A percentile compares a stretch with the other conserved stretches of the same genome.
phyloP scores from a whole-genome alignment of 1,140 invertebrate genomes.

The Drosophila pectinifera region DNA sequence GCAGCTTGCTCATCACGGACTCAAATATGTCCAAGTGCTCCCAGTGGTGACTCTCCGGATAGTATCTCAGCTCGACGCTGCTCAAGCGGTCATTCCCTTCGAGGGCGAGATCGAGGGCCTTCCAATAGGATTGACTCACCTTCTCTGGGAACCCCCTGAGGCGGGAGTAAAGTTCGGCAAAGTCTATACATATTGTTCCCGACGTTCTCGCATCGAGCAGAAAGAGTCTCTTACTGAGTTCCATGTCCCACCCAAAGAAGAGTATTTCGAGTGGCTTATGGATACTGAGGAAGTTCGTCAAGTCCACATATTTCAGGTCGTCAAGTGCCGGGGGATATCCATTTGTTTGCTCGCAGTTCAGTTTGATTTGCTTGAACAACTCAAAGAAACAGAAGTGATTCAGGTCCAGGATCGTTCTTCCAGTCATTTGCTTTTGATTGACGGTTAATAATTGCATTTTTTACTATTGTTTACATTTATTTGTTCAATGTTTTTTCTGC shows the following conservation, averaged over 20 bases:
- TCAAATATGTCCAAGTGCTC: slow-evolving; percentile 21
- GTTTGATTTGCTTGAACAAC: slow-evolving; percentile 11
- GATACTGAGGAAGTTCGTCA: not conserved
- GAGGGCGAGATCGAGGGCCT: not conserved
- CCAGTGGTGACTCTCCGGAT: not conserved
- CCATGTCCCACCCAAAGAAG: slow-evolving; percentile 2
- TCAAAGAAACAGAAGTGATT: slow-evolving; percentile 23
- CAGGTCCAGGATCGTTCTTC: not conserved
- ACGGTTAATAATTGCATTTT: too few species aligned
- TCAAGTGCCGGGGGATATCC: not conserved
- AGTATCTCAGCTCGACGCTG: slow-evolving; percentile 10
- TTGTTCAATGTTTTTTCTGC: too few species aligned
- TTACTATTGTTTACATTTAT: not conserved
- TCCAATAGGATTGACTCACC: not conserved
- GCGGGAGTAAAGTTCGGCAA: slow-evolving; percentile 3
- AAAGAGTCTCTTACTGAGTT: not conserved
- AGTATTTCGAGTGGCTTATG: not conserved
- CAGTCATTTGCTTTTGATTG: not conserved
- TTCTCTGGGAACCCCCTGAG: not conserved
- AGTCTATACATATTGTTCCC: not conserved
- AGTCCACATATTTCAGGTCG: slow-evolving; percentile 3
- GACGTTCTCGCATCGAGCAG: not conserved
- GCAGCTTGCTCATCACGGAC: slow-evolving; percentile 8
- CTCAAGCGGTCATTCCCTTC: slow-evolving; percentile 3
- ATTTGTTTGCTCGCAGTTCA: slow-evolving; percentile 3